Percentiles rank a stretch among this genome's conserved stretches.
These are phyloP conservation scores for Sialis lutaria DNA, from an alignment of 2,888 invertebrate species.

Conservation along the genomic window DNA sequence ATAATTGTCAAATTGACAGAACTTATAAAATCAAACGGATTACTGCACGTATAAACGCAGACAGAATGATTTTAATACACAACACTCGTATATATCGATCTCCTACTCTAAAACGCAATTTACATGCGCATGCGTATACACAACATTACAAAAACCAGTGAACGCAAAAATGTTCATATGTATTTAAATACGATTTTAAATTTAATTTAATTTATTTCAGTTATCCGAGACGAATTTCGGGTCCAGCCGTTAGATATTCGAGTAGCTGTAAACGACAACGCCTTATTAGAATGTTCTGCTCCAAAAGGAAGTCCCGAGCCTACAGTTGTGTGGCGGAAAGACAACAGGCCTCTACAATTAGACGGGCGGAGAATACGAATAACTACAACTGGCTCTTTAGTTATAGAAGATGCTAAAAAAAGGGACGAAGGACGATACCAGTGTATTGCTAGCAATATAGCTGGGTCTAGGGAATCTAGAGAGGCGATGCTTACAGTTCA, in stretches of 20 bases:
- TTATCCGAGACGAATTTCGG: slow-evolving; percentile 89
- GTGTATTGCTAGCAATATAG: slow-evolving; percentile 83
- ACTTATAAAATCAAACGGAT: too few relatives aligned
- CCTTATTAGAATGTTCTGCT: slow-evolving; percentile 79
- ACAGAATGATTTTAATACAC: too few relatives aligned
- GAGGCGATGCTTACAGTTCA: slow-evolving; percentile 73
- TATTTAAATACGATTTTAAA: too few relatives aligned
- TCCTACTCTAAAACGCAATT: too few relatives aligned
- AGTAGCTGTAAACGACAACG: slow-evolving; percentile 84
- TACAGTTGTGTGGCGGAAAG: slow-evolving; percentile 78
- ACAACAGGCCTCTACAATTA: slow-evolving; percentile 31
- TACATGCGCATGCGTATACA: too few relatives aligned
- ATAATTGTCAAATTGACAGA: too few relatives aligned
- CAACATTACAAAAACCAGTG: too few relatives aligned
- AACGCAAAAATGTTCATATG: too few relatives aligned
- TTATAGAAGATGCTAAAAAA: slow-evolving; percentile 76
- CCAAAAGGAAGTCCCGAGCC: slow-evolving; percentile 96
- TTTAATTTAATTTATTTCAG: slow-evolving; percentile 35
- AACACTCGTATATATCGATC: too few relatives aligned
- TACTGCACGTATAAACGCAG: too few relatives aligned
- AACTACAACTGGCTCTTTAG: slow-evolving; percentile 69
- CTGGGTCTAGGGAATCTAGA: slow-evolving; percentile 69
- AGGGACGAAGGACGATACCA: slow-evolving; percentile 83
- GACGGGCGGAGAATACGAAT: slow-evolving; percentile 34
- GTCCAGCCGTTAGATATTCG: slow-evolving; percentile 76